Evolutionary conservation across 2,113 vertebrate genomes (phyloP), one percentile per base, ranked within the genome.

Genomic region (Ailuropoda melanoleuca): DNA sequence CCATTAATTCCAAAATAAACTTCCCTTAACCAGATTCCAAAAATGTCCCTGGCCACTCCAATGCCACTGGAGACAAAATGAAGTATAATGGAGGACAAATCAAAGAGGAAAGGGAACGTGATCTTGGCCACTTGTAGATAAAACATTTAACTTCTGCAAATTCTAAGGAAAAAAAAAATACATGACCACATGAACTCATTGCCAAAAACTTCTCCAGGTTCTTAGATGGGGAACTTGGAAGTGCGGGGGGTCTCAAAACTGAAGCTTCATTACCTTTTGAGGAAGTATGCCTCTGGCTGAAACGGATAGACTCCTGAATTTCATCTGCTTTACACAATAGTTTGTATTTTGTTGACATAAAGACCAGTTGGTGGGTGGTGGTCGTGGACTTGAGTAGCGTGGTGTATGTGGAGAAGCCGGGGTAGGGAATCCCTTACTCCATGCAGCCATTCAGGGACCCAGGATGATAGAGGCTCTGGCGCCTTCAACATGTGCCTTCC

Each of bases 401-500:
- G 5, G 37, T 24, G 0, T 46, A 24, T 17, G 37, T 13, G 26
- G 11, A 17, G 0, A 5, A 1, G 4, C 19, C 14, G 18, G 26
- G 8, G 0, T 46, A 4, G 48, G 29, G 34, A n/a, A 88, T 34
- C n/a, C 6, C 11, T 70, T 82, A 62, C 0, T 77, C 11, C 24
- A 46, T n/a, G 7, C 8, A 31, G 31, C 48, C 31, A 19, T 15
- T 72, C 2, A 58, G 26, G 50, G 55, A 48, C 1, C 18, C 39
- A 84, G 39, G 56, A 24, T 84, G 39, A 62, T 8, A 81, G 21
- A 60, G 39, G 6, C 23, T 37, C 29, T 66, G 37, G n/a, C 4
- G n/a, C 60, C 90, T 46, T 91, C 50, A 50, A 0, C 23, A 2
- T 34, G 23, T 21, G 39, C 12, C 34, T 43, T 64, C 39, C n/a